Base-by-base conservation (phyloP, 2,888 invertebrate genomes). In the Brachyptera risi region DNA sequence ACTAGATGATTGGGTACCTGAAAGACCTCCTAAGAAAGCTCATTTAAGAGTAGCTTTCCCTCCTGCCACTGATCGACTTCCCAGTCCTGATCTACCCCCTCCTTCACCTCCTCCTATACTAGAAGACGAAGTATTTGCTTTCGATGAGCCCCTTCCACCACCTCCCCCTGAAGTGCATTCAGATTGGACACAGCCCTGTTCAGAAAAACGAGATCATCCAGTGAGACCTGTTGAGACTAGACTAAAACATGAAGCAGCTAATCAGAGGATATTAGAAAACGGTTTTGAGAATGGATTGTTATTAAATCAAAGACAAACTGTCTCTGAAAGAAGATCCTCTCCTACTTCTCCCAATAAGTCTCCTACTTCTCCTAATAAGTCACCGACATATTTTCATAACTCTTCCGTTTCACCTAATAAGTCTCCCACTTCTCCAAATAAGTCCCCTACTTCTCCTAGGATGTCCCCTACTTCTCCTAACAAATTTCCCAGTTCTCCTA, bases 11-110 rank as follows among this genome's bases (percentile, higher is more conserved):
- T 86, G 85, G 82, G 83, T 86, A 0, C 87, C 88, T 1, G 88
- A 87, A 67, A 76, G 88, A 66, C 90, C 90, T 11, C 89, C 89
- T 2, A 90, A 90, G 74, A 88, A 88, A 73, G 86, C 88, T 1
- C 82, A 84, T 69, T 75, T 86, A 62, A 72, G 84, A 67, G 76
- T 74, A 3, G 74, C 75, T 1, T 78, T 74, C 68, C 76, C 58
- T 75, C 68, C 35, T n/a, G 54, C 66, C 60, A 66, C 64, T 23
- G 78, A 79, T 63, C 73, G 82, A 42, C 73, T 81, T 35, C 79
- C 81, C 13, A 82, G 83, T 69, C 83, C 84, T 1, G 83, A 83
- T 69, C 72, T 82, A 63, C 83, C 83, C 13, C 83, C 83, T 1
- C 83, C 85, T 0, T 83, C 85, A 1, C 83, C 85, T 3, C 83